Evolutionary conservation across 2,888 invertebrate species (phyloP).

Genomic region (Margaritifera margaritifera): DNA sequence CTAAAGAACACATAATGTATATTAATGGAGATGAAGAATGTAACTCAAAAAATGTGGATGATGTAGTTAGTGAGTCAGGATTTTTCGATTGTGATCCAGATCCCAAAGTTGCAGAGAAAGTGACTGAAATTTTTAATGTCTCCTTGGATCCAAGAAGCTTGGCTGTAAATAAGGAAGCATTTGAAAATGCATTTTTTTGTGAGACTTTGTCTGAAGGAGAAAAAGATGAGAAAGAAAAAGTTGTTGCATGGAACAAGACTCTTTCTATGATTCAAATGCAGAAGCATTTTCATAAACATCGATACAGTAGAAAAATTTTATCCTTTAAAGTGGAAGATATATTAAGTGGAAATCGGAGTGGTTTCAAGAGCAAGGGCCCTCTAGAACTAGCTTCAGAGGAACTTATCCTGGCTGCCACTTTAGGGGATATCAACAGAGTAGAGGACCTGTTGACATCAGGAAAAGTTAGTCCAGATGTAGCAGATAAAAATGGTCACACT

Average conservation of each 20-base stretch:
- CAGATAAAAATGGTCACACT: constrained; percentile 67
- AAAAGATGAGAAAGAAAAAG: constrained; percentile 33
- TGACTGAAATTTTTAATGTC: constrained; percentile 58
- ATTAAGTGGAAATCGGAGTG: constrained; percentile 51
- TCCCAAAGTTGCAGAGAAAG: constrained; percentile 38
- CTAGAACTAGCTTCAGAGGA: constrained; percentile 64
- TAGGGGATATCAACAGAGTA: constrained; percentile 59
- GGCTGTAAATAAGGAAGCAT: constrained; percentile 64
- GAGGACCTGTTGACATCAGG: constrained; percentile 60
- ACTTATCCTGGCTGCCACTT: constrained; percentile 58
- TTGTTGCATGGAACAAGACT: constrained; percentile 64
- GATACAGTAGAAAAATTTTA: constrained; percentile 33
- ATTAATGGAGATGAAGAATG: constrained; percentile 36
- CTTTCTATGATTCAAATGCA: constrained; percentile 64
- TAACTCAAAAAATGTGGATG: background rate
- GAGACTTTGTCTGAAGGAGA: constrained; percentile 19
- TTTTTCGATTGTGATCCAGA: constrained; percentile 36
- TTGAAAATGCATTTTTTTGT: constrained; percentile 65
- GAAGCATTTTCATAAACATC: constrained; percentile 63
- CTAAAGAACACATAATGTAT: constrained; percentile 53
- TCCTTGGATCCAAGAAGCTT: constrained; percentile 62
- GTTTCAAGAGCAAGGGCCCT: constrained; percentile 56
- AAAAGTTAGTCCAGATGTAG: constrained; percentile 66
- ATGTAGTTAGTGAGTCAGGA: background rate
- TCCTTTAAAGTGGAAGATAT: constrained; percentile 58